Evolutionary conservation across 2,797 vertebrate species (phyloP), one percentile per base, ranked within the genome.

Genomic region (Mus caroli): DNA sequence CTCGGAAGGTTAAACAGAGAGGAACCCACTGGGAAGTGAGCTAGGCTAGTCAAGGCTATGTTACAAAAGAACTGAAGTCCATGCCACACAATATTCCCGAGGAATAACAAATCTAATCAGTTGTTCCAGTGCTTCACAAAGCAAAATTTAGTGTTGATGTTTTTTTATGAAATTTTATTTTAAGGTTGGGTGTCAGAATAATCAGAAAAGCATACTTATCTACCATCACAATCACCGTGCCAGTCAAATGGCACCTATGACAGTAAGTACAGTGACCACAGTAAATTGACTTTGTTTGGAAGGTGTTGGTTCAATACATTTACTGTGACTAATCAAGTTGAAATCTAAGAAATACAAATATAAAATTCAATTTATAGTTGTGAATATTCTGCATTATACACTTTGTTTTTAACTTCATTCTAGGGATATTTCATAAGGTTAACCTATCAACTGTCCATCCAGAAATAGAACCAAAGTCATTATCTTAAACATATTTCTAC

Each of bases 1-100:
- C 17, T 94, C 60, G 60, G 46, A 97, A 94, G 64, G 52, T 90
- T 95, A 97, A 95, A 93, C 10, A 91, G 1, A 75, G 54, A 90
- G 26, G 71, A 73, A 76, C 43, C 2, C 43, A 84, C 58, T 56
- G 84, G 46, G 88, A 90, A 96, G n/a, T 96, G 37, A 52, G 78
- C 52, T 50, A 79, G 28, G 4, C 24, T 64, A 85, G 78, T 90
- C 95, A 64, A 83, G 43, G 19, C 19, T 95, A 1, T 54, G 19
- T 79, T 84, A 73, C 13, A 26, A 82, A 91, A 96, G 14, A 89
- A 84, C 40, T 2, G 20, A 86, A 79, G 71, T 22, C 40, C 88
- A 26, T 2, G 2, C 1, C 34, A 20, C 50, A 77, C 5, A 56
- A 28, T 7, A 20, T 83, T 46, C 15, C 37, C 69, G 60, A 34